A percentile compares a stretch with the other conserved stretches of the same genome.
These are phyloP conservation scores for Bombylius discolor DNA, from an alignment of 2,888 invertebrate genomes.

Conservation along the genomic window DNA sequence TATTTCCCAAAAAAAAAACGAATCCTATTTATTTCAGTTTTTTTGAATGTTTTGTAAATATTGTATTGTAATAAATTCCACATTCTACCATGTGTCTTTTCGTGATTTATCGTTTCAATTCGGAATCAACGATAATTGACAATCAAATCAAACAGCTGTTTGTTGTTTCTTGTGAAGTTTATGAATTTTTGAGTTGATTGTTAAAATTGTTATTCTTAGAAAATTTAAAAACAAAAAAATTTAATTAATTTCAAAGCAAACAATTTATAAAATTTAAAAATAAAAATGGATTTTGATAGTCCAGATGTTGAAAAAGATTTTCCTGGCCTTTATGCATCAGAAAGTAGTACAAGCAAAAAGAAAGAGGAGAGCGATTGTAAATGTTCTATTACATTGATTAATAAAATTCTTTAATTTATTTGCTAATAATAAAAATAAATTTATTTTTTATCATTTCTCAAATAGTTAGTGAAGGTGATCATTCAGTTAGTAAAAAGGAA, in stretches of 20 bases:
- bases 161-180: neutral
- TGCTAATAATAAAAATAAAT: too few species aligned
- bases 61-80: too few species aligned
- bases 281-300: slow-evolving; percentile 41
- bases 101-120: neutral
- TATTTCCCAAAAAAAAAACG: too few species aligned
- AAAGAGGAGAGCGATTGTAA: slow-evolving; percentile 76
- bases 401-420: too few species aligned
- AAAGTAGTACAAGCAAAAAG: slow-evolving; percentile 42
- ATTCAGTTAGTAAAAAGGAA: slow-evolving; percentile 69
- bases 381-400: slow-evolving; percentile 19
- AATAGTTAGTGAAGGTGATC: slow-evolving; percentile 67
- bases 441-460: neutral
- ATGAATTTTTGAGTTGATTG: too few species aligned
- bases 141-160: too few species aligned
- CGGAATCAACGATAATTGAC: neutral
- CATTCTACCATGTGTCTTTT: neutral
- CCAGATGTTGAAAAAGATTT: slow-evolving; percentile 85
- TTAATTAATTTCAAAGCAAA: too few species aligned
- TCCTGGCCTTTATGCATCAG: slow-evolving; percentile 75
- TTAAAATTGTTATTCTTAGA: too few species aligned
- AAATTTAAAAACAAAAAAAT: too few species aligned
- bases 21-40: too few species aligned
- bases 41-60: neutral
- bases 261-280: neutral